phyloP scores from a whole-genome alignment of 2,113 vertebrate genomes.

The Muntiacus reevesi region DNA sequence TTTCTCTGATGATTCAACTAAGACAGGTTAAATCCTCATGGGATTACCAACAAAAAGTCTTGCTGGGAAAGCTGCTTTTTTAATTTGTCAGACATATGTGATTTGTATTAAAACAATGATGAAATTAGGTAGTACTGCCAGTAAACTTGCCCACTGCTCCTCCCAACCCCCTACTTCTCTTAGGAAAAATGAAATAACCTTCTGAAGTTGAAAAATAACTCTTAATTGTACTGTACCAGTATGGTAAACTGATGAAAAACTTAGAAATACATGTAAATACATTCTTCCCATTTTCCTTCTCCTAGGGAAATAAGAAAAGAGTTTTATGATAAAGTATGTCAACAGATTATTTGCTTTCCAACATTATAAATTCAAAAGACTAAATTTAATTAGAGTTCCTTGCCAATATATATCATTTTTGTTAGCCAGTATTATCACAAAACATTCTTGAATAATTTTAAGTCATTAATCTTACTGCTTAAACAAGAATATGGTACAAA shows the following conservation, averaged over 20 bases:
- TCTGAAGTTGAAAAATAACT: background rate
- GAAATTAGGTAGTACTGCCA: conserved; percentile 13
- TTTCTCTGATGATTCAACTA: background rate
- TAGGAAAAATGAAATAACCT: background rate
- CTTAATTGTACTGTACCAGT: background rate
- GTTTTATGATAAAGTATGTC: background rate
- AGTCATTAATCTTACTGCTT: background rate
- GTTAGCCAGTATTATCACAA: background rate
- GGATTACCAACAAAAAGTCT: conserved; percentile 8
- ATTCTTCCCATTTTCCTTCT: background rate
- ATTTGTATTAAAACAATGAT: conserved; percentile 42
- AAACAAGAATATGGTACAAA: background rate
- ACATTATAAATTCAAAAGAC: background rate
- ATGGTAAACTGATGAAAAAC: background rate
- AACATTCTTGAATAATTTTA: conserved; percentile 10
- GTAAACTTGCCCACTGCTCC: background rate
- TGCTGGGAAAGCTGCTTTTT: conserved; percentile 24
- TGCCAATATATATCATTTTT: background rate
- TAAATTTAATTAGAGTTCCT: background rate
- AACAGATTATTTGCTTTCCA: background rate
- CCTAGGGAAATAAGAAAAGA: background rate
- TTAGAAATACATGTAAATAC: background rate
- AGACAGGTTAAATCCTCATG: conserved; percentile 7
- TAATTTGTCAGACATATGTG: background rate
- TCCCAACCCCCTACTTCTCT: background rate